Evolutionary conservation across 2,888 invertebrate genomes (phyloP).

Genomic region (Yponomeuta malinellus): DNA sequence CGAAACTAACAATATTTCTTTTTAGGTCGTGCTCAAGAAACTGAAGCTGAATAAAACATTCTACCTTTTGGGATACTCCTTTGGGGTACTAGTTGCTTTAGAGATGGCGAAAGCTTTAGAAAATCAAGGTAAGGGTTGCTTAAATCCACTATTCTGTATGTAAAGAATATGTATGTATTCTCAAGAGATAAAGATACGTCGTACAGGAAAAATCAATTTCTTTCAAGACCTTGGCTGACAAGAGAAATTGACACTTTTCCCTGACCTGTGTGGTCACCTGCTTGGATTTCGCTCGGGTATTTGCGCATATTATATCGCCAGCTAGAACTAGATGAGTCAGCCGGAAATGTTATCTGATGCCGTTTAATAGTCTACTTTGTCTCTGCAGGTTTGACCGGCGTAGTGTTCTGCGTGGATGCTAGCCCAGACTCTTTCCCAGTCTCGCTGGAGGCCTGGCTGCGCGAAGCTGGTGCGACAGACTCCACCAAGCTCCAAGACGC

Average conservation of each 20-base stretch:
- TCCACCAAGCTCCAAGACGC: slow-evolving; percentile 38
- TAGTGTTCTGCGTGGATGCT: slow-evolving; percentile 44
- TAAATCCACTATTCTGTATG: not conserved
- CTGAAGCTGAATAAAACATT: slow-evolving; percentile 31
- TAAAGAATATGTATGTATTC: too few relatives aligned
- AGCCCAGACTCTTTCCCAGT: slow-evolving; percentile 35
- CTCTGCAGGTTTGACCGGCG: slow-evolving; percentile 38
- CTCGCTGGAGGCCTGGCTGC: slow-evolving; percentile 27
- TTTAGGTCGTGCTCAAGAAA: slow-evolving; percentile 35
- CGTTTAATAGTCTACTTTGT: not conserved
- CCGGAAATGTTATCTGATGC: too few relatives aligned
- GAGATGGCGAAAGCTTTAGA: slow-evolving; percentile 48
- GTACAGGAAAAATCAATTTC: too few relatives aligned
- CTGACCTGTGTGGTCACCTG: too few relatives aligned
- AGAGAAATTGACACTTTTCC: too few relatives aligned
- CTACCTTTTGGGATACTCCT: slow-evolving; percentile 45
- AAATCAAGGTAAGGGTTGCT: slow-evolving; percentile 31
- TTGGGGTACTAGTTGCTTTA: slow-evolving; percentile 41
- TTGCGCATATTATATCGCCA: too few relatives aligned
- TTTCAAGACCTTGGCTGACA: too few relatives aligned
- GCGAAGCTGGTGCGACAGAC: slow-evolving; percentile 27
- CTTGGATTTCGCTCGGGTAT: too few relatives aligned
- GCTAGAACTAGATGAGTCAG: too few relatives aligned
- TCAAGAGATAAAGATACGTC: too few relatives aligned
- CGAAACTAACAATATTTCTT: not conserved